These are phyloP conservation scores for Herpetotheres cachinnans DNA, from an alignment of 2,113 vertebrate genomes.

Conservation along the genomic window DNA sequence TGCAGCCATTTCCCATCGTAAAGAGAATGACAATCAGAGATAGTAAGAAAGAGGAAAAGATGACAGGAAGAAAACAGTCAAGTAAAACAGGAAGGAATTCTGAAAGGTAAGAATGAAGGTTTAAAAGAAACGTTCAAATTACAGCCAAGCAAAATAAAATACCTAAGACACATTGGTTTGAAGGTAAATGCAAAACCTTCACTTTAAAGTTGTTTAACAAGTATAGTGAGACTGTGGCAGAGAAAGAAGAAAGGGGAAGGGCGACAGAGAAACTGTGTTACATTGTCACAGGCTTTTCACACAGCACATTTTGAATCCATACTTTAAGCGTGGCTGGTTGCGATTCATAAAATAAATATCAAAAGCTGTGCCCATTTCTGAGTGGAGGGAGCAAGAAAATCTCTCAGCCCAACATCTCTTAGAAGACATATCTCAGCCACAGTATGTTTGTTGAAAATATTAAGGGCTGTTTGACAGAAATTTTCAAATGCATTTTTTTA, in stretches of 20 bases:
- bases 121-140: conserved; percentile 36
- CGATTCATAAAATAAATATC: background rate
- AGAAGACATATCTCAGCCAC: background rate
- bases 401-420: background rate
- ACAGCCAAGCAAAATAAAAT: conserved; percentile 6
- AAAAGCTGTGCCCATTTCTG: background rate
- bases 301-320: background rate
- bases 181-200: conserved; percentile 9
- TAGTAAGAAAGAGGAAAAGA: conserved; percentile 13
- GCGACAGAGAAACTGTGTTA: background rate
- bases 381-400: background rate
- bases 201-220: conserved; percentile 13
- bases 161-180: background rate
- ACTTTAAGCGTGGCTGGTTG: background rate
- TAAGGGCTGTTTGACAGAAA: background rate
- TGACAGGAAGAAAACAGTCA: conserved; percentile 16
- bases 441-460: background rate
- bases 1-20: conserved; percentile 35
- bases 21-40: conserved; percentile 10
- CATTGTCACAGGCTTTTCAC: background rate
- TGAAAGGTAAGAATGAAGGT: background rate
- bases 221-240: background rate
- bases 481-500: background rate
- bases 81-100: conserved; percentile 16
- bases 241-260: conserved; percentile 9